Percentiles rank a stretch among this genome's conserved stretches.
Evolutionary conservation across 23 tunicate genomes (phyloP).

Genomic region (Styela clava): DNA sequence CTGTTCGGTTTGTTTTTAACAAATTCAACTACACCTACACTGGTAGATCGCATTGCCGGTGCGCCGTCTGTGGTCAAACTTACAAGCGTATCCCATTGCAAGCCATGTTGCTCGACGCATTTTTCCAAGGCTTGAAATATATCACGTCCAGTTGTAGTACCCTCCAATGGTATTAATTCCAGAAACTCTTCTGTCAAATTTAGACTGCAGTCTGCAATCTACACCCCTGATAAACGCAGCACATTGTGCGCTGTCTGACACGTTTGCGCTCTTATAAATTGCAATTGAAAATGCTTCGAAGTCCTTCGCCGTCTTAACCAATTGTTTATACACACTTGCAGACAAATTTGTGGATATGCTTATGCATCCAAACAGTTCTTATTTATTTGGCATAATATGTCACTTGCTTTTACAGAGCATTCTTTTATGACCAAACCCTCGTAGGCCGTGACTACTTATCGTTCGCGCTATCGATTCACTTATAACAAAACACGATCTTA

Average conservation of each 20-base stretch:
- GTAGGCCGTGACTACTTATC: conserved; percentile 20
- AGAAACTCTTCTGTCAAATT: conserved; percentile 46
- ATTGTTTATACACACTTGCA: conserved; percentile 9
- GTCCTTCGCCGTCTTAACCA: conserved; percentile 9
- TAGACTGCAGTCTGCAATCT: conserved; percentile 32
- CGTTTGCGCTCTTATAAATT: conserved; percentile 47
- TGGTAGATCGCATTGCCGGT: conserved; percentile 39
- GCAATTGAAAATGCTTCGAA: conserved; percentile 37
- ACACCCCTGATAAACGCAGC: conserved; percentile 71
- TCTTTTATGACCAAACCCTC: conserved; percentile 44
- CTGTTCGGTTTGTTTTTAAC: conserved; percentile 20
- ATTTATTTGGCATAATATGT: conserved; percentile 40
- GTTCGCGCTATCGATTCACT: conserved; percentile 39
- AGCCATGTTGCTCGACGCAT: conserved; percentile 33
- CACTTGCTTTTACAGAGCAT: conserved; percentile 32
- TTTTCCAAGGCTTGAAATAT: conserved; percentile 41
- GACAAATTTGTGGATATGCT: conserved; percentile 29
- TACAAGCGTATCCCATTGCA: conserved; percentile 34
- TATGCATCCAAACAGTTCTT: conserved; percentile 5
- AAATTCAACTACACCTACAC: conserved; percentile 23
- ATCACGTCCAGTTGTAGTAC: conserved; percentile 53
- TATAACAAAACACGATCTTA: conserved; percentile 39
- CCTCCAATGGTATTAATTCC: conserved; percentile 58
- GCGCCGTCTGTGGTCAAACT: conserved; percentile 51
- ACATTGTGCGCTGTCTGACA: conserved; percentile 43